Base-by-base conservation (phyloP, 2,888 invertebrate species). In the Mimumesa dahlbomi region DNA sequence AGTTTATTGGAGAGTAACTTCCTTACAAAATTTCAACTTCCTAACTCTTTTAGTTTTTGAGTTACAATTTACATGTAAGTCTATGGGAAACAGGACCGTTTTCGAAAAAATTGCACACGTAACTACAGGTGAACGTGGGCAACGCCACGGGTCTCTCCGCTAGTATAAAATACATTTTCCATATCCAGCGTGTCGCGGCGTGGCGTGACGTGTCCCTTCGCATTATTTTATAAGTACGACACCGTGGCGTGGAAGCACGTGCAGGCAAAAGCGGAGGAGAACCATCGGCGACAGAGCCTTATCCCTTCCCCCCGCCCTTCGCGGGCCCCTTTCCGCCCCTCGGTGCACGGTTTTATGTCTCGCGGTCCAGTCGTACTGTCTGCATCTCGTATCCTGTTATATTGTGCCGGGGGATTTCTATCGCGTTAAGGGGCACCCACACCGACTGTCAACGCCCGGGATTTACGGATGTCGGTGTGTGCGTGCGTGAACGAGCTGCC, bases 371-470 rank as follows among this genome's bases (percentile, higher is more conserved):
- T 78, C 68, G 66, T 45, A 63, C 69, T 67, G 69, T 74, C 70
- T 64, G 73, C 74, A 57, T 76, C 70, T 71, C 56, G 66, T 46
- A 79, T 78, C 77, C 76, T 78, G 72, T 72, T 75, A 71, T 71
- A 73, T 73, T 71, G 52, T 73, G 45, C 59, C 22, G 2, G 50
- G 53, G 66, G 38, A 62, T 67, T 53, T 64, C 62, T 72, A 13
- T 18, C 31, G 67, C 61, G 43, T 77, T 79, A 73, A 63, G 73
- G 49, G 48, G 46, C 69, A 19, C 52, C 65, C 74, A 71, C 73
- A 74, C 22, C 58, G 66, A 43, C 58, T 29, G 25, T 42, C 63
- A 52, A 22, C 40, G 9, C 11, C 18, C 14, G 18, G 19, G 49
- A 49, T 49, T 49, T 49, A 49, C 34, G 31, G 19, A 40, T 40